Evolutionary conservation across 2,888 invertebrate species (phyloP), one percentile per base, ranked within the genome.

Genomic region (Scelioninae gen. 2): DNA sequence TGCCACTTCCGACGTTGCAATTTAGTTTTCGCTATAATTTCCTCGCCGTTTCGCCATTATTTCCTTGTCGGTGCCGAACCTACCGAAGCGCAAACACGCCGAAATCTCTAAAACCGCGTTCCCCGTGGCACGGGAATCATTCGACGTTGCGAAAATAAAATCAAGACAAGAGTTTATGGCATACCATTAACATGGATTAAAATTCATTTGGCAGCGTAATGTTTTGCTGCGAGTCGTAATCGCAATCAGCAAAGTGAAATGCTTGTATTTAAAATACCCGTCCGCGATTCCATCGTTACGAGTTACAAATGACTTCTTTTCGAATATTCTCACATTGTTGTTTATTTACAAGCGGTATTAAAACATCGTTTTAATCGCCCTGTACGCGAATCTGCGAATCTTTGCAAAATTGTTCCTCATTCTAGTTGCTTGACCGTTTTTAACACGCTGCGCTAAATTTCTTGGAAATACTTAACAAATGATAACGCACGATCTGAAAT

Each of bases 1-100:
- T 79, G 78, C 78, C 81, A 79, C 80, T 85, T 85, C 85, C 85
- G 84, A 84, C 82, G 77, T 82, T 77, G 80, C 81, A 79, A 81
- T 80, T 78, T 76, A 79, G 76, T 81, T 83, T 81, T 81, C 77
- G 77, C 80, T 73, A 76, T 76, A 78, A 80, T 80, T 78, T 76
- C 78, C 76, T 77, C 79, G 74, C 70, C 70, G 67, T 75, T 75
- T 75, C 69, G 70, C 73, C 75, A 75, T 73, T 70, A 69, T 70
- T 69, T 73, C 63, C 70, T 63, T 67, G 72, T 67, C 73, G 65
- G 70, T 67, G 67, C 31, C 69, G 70, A 63, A 73, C 35, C 31
- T 67, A 75, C 70, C 75, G 72, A 70, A 73, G 73, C 75, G 75
- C 60, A 60, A 70, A 75, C 58, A 53, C 73, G 48, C 70, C 67